phyloP scores from a whole-genome alignment of 2,797 vertebrate genomes.

The Poeciliopsis paucimaculata region DNA sequence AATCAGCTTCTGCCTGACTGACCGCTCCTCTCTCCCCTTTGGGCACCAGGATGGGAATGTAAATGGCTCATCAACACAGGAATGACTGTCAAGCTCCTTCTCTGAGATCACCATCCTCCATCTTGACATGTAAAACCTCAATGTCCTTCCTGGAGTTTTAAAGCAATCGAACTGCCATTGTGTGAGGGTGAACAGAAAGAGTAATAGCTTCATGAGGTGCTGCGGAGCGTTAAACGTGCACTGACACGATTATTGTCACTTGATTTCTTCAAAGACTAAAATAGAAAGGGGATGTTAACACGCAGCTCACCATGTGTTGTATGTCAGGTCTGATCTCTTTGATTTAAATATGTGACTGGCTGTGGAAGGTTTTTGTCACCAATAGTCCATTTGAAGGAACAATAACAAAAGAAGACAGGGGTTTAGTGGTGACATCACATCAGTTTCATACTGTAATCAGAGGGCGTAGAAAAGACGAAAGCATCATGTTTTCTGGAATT shows the following conservation, averaged over 20 bases:
- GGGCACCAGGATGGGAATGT: conserved; percentile 16
- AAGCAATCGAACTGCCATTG: conserved; percentile 7
- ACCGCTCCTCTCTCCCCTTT: conserved; percentile 23
- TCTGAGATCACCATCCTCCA: conserved; percentile 31
- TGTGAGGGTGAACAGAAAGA: conserved; percentile 35
- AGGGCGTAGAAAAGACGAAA: conserved; percentile 6
- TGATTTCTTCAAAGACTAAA: conserved; percentile 56
- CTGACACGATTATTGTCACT: conserved; percentile 62
- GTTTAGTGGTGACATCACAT: conserved; percentile 7
- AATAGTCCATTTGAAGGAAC: neutral
- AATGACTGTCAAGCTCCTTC: conserved; percentile 35
- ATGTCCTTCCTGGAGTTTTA: neutral
- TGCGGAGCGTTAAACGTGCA: conserved; percentile 51
- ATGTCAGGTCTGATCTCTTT: neutral
- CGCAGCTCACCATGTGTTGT: conserved; percentile 11
- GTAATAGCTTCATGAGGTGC: conserved; percentile 36
- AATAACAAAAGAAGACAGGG: neutral
- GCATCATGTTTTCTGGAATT: conserved; percentile 24
- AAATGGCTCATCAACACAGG: conserved; percentile 26
- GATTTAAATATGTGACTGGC: neutral
- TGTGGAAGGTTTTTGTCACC: neutral
- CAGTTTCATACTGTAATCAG: neutral
- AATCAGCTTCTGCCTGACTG: conserved; percentile 61
- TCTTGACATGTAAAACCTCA: conserved; percentile 8
- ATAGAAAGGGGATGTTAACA: conserved; percentile 30